Evolutionary conservation across 2,888 invertebrate species (phyloP).

Genomic region (Masnerella sp.): DNA sequence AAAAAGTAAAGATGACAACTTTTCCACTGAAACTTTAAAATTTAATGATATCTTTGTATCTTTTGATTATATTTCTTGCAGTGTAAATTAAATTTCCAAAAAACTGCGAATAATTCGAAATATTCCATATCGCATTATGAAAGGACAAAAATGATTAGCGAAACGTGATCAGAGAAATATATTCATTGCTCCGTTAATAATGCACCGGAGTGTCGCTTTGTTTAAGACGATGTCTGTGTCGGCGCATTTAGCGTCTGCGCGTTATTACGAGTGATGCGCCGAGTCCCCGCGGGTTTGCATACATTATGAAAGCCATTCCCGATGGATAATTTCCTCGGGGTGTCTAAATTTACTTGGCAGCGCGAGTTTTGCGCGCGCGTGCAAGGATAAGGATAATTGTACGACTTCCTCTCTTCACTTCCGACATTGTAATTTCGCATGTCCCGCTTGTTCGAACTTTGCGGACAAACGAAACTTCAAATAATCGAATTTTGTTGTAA

Average conservation of each 20-base stretch:
- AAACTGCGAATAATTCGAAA: too few relatives aligned
- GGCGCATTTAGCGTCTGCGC: slow-evolving; percentile 3
- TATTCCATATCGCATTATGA: too few relatives aligned
- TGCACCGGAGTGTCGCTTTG: too few relatives aligned
- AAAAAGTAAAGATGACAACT: too few relatives aligned
- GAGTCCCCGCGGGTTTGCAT: slow-evolving; percentile 8
- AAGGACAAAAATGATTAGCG: too few relatives aligned
- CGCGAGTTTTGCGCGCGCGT: slow-evolving; percentile 9
- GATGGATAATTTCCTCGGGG: slow-evolving; percentile 35
- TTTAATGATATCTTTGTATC: too few relatives aligned
- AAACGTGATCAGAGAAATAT: too few relatives aligned
- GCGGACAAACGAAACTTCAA: not conserved
- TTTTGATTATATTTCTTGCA: too few relatives aligned
- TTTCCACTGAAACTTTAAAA: too few relatives aligned
- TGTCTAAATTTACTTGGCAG: slow-evolving; percentile 27
- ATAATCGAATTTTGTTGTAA: slow-evolving; percentile 8
- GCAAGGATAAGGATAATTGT: slow-evolving; percentile 34
- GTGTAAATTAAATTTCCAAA: too few relatives aligned
- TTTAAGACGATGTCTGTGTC: not conserved
- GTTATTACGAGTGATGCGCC: slow-evolving; percentile 8
- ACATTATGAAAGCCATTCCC: slow-evolving; percentile 17
- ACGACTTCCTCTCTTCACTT: slow-evolving; percentile 24
- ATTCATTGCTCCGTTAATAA: too few relatives aligned
- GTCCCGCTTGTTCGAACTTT: slow-evolving; percentile 13
- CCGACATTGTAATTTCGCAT: slow-evolving; percentile 17